These are phyloP conservation scores for Helleia helle DNA, from an alignment of 2,888 invertebrate genomes.

Conservation along the genomic window DNA sequence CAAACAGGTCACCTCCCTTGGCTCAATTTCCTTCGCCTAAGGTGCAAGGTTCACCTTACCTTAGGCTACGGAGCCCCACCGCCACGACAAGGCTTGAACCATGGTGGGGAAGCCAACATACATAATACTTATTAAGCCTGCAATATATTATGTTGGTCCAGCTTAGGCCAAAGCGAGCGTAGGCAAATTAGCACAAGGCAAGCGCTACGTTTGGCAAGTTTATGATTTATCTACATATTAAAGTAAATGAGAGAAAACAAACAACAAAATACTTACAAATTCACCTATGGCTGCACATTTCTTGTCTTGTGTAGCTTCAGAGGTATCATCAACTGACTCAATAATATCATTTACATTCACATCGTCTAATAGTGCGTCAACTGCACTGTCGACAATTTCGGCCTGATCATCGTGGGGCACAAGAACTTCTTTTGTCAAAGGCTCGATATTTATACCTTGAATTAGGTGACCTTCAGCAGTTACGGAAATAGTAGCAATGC, in stretches of 20 bases:
- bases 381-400: not conserved
- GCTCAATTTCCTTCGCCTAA: too few species aligned
- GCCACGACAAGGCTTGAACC: too few species aligned
- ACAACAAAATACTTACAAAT: constrained; percentile 36
- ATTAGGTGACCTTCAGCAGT: not conserved
- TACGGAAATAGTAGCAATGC: not conserved
- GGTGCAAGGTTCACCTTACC: too few species aligned
- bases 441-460: not conserved
- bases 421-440: constrained; percentile 2
- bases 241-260: too few species aligned
- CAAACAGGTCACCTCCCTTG: too few species aligned
- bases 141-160: not conserved
- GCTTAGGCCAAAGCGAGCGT: not conserved
- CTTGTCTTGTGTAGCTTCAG: not conserved
- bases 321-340: not conserved
- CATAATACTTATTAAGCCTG: not conserved
- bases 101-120: too few species aligned
- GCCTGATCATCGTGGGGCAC: not conserved
- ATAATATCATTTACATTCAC: not conserved
- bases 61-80: too few species aligned
- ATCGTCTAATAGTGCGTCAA: not conserved
- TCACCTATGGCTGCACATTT: constrained; percentile 40
- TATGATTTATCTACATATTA: too few species aligned
- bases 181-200: too few species aligned
- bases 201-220: too few species aligned